Conservation (phyloP, 2,888 invertebrate genomes). For the Aquatica leii region DNA sequence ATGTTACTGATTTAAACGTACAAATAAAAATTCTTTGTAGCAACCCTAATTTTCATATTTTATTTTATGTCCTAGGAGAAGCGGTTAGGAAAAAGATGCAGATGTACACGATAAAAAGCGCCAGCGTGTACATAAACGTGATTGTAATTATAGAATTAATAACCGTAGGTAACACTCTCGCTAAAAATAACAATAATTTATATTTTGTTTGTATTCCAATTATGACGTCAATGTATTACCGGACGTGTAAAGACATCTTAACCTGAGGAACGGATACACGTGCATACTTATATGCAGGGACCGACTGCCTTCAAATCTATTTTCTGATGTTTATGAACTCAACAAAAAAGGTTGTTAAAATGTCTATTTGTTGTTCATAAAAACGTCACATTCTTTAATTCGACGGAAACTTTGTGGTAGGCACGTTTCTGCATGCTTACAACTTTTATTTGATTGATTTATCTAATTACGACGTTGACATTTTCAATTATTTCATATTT, state of each 20-base stretch:
- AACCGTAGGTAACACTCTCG: too few species aligned
- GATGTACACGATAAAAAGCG: too few species aligned
- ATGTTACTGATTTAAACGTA: constrained; percentile 17
- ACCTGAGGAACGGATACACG: constrained; percentile 30
- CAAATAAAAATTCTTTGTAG: not conserved
- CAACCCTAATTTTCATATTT: not conserved
- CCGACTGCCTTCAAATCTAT: constrained; percentile 21
- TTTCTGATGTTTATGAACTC: constrained; percentile 19
- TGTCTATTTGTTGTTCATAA: constrained; percentile 28
- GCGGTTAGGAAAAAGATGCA: too few species aligned
- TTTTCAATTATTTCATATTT: too few species aligned
- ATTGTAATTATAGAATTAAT: too few species aligned
- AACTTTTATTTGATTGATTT: not conserved
- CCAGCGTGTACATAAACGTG: too few species aligned
- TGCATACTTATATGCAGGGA: constrained; percentile 26
- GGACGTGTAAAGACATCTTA: constrained; percentile 27
- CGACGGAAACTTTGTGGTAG: too few species aligned
- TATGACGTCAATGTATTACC: constrained; percentile 14
- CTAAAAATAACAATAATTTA: not conserved
- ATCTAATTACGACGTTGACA: too few species aligned
- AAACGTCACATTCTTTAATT: constrained; percentile 19
- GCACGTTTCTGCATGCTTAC: not conserved
- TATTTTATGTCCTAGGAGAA: not conserved
- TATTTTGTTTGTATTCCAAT: not conserved
- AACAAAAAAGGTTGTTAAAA: constrained; percentile 27